phyloP scores from a whole-genome alignment of 2,888 invertebrate genomes.

The Aphelenchoides bicaudatus region DNA sequence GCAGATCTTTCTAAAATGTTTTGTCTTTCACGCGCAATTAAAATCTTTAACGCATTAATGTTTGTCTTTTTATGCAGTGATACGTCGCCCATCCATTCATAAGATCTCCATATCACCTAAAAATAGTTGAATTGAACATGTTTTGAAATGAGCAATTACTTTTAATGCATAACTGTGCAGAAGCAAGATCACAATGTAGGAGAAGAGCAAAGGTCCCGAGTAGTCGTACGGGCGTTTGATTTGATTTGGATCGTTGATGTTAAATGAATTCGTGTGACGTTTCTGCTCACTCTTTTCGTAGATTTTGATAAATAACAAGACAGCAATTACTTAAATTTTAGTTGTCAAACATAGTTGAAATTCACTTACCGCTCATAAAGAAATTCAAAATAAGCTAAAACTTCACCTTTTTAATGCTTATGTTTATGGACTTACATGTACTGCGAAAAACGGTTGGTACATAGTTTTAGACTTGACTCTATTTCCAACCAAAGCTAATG shows the following conservation, averaged over 20 bases:
- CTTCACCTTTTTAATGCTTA: no score
- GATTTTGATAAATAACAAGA: not conserved
- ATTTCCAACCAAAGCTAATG: not conserved
- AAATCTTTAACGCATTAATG: not conserved
- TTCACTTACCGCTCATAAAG: not conserved
- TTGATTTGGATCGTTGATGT: no score
- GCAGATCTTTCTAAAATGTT: no score
- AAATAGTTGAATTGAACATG: no score
- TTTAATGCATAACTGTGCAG: not conserved
- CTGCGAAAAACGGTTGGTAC: slow-evolving; percentile 4
- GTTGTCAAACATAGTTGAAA: not conserved
- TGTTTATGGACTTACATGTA: slow-evolving; percentile 4
- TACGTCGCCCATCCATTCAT: not conserved
- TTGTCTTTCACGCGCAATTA: not conserved
- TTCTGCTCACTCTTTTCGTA: not conserved
- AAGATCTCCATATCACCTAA: not conserved
- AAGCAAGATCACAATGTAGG: slow-evolving; percentile 6
- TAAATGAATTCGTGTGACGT: no score
- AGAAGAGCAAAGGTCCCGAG: not conserved
- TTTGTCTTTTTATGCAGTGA: slow-evolving; percentile 9
- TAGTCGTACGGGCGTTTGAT: not conserved
- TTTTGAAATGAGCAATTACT: no score
- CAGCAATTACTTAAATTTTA: not conserved
- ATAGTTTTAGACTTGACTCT: not conserved
- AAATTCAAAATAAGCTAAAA: no score